phyloP scores from a whole-genome alignment of 2,888 invertebrate genomes.

The Callimorpha dominula region DNA sequence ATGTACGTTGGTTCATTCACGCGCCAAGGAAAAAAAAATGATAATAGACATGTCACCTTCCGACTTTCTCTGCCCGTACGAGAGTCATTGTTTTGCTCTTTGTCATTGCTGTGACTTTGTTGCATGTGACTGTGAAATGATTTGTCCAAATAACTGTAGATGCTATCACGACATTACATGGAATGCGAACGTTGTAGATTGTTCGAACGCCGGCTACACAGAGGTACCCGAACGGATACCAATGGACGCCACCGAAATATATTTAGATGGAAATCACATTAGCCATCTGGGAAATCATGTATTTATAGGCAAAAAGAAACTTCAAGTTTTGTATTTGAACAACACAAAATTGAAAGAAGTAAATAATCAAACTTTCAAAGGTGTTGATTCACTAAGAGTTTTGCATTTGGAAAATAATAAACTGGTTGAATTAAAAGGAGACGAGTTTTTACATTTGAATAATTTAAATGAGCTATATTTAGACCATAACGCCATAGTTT shows the following conservation, averaged over 20 bases:
- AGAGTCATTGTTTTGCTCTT: conserved; percentile 93
- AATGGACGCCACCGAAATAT: conserved; percentile 96
- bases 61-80: conserved; percentile 93
- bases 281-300: conserved; percentile 93
- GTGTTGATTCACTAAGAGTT: conserved; percentile 90
- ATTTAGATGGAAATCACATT: conserved; percentile 94
- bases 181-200: conserved; percentile 94
- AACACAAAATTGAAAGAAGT: conserved; percentile 91
- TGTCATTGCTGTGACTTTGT: conserved; percentile 96
- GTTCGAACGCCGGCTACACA: conserved; percentile 91
- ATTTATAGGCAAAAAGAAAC: conserved; percentile 94
- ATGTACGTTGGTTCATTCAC: conserved; percentile 90
- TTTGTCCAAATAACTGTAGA: conserved; percentile 94
- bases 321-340: conserved; percentile 92
- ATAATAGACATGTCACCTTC: conserved; percentile 90
- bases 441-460: conserved; percentile 92
- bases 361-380: conserved; percentile 94
- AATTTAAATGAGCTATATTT: conserved; percentile 92
- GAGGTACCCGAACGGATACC: conserved; percentile 93
- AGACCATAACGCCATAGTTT: conserved; percentile 91
- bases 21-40: conserved; percentile 90
- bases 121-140: conserved; percentile 96
- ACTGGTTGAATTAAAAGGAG: conserved; percentile 91
- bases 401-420: conserved; percentile 93
- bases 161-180: conserved; percentile 95